A percentile compares a stretch with the other conserved stretches of the same genome.
Conservation (phyloP, 1,140 invertebrate species). For the Lerema accius region DNA sequence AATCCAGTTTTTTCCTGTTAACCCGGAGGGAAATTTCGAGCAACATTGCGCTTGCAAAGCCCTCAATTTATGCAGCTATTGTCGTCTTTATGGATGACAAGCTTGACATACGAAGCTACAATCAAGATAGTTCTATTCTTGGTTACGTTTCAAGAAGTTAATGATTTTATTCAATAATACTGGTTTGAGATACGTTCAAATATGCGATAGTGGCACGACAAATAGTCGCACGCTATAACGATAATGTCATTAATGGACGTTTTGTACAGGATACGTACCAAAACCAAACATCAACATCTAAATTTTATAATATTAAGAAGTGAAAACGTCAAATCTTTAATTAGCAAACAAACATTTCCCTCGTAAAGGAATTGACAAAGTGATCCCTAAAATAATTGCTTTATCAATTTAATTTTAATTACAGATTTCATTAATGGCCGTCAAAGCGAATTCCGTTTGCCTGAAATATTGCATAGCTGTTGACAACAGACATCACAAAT, state of each 20-base stretch:
- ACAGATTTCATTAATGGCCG: not conserved
- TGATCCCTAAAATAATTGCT: not conserved
- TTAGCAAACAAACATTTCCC: no score
- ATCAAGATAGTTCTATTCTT: conserved; percentile 54
- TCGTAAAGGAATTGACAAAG: not conserved
- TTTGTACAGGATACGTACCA: no score
- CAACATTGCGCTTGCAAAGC: conserved; percentile 62
- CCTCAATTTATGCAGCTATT: conserved; percentile 75
- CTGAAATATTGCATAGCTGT: conserved; percentile 9
- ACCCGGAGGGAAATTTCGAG: conserved; percentile 69
- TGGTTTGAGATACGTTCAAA: no score
- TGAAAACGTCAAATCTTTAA: no score
- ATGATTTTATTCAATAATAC: no score
- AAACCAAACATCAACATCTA: no score
- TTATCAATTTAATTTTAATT: not conserved
- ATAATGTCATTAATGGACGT: no score
- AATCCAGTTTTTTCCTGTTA: conserved; percentile 66
- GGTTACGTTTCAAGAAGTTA: no score
- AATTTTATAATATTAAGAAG: no score
- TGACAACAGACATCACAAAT: conserved; percentile 16
- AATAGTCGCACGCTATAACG: no score
- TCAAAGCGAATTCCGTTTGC: not conserved
- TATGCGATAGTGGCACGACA: no score
- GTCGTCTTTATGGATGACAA: conserved; percentile 65
- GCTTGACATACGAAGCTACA: conserved; percentile 58